A percentile compares a stretch with the other conserved stretches of the same genome.
Evolutionary conservation across 2,888 invertebrate genomes (phyloP).

Genomic region (Cephus runcator): DNA sequence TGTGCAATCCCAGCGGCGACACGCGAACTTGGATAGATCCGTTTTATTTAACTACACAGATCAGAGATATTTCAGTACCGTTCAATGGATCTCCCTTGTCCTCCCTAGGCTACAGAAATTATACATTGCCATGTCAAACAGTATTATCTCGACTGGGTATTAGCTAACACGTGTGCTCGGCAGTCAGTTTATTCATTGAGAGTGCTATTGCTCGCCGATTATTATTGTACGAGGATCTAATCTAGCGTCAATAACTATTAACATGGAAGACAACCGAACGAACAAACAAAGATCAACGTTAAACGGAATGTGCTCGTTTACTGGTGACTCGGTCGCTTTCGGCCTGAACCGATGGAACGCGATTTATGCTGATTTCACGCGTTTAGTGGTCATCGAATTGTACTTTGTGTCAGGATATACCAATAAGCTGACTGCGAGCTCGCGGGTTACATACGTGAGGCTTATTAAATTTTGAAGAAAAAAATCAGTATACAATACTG

Average conservation of each 20-base stretch:
- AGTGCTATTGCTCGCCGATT: background rate
- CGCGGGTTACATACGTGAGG: background rate
- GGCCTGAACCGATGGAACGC: background rate
- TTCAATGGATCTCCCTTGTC: background rate
- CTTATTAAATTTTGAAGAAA: background rate
- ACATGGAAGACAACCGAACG: background rate
- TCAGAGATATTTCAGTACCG: background rate
- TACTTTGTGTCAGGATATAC: background rate
- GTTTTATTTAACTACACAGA: background rate
- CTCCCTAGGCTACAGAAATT: background rate
- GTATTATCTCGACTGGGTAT: background rate
- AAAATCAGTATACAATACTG: background rate
- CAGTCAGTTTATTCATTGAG: background rate
- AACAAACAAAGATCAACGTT: background rate
- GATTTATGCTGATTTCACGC: background rate
- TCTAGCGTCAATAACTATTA: background rate
- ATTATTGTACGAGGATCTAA: background rate
- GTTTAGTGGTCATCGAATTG: background rate
- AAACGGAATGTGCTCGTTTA: background rate
- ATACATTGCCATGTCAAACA: background rate
- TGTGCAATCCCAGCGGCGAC: background rate
- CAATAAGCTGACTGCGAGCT: background rate
- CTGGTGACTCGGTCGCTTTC: background rate
- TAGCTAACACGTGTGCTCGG: background rate
- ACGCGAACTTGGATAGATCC: background rate